Conservation (phyloP, 2,888 invertebrate species). For the Thysanoteuthis rhombus region DNA sequence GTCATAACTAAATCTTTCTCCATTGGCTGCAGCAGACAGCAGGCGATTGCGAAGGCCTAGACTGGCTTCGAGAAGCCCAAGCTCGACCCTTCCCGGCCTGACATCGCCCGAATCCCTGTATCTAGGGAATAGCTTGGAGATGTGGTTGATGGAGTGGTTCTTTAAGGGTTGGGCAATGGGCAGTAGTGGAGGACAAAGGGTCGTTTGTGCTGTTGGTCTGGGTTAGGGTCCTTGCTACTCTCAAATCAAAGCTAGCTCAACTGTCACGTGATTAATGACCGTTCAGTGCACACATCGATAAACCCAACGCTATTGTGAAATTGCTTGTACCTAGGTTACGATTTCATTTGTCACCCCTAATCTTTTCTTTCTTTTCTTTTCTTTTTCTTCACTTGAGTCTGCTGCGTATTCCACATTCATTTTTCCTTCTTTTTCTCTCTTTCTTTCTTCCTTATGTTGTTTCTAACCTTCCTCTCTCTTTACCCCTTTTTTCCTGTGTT, state of each 20-base stretch:
- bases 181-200: neutral
- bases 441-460: neutral
- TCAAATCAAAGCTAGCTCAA: neutral
- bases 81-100: neutral
- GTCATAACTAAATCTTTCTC: neutral
- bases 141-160: neutral
- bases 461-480: neutral
- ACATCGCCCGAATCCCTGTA: neutral
- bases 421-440: neutral
- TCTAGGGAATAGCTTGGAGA: neutral
- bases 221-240: neutral
- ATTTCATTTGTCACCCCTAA: neutral
- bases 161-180: neutral
- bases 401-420: neutral
- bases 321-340: neutral
- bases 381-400: neutral
- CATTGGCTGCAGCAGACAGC: neutral
- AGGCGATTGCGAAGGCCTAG: neutral
- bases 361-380: neutral
- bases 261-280: neutral
- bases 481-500: neutral
- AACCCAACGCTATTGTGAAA: neutral
- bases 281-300: neutral
- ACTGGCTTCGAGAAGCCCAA: neutral
- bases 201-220: neutral